A percentile compares a stretch with the other conserved stretches of the same genome.
These are phyloP conservation scores for Menura novaehollandiae DNA, from an alignment of 2,113 vertebrate species.

Conservation along the genomic window DNA sequence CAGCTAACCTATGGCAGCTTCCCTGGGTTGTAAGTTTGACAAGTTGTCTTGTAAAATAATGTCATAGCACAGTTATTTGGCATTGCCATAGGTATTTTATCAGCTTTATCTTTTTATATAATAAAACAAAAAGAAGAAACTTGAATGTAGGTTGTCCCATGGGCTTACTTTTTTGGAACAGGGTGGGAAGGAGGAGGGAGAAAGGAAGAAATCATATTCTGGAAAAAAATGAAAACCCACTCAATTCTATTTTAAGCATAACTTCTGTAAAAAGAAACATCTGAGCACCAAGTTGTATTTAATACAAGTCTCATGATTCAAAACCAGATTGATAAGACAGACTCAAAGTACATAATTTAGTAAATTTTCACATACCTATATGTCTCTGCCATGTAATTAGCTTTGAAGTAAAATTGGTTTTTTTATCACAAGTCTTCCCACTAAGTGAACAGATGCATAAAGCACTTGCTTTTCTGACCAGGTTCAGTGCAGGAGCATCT, in stretches of 20 bases:
- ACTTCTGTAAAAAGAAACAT: conserved; percentile 19
- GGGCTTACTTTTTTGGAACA: conserved; percentile 16
- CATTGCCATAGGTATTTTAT: background rate
- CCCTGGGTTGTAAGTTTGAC: background rate
- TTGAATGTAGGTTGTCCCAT: background rate
- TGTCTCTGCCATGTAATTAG: background rate
- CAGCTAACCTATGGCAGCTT: background rate
- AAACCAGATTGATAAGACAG: background rate
- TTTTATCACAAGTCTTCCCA: background rate
- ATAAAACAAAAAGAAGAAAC: background rate
- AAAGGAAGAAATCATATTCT: conserved; percentile 16
- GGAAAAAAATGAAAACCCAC: conserved; percentile 19
- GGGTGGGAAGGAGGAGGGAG: background rate
- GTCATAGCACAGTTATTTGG: background rate
- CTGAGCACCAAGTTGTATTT: background rate
- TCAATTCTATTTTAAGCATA: conserved; percentile 32
- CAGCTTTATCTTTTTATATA: background rate
- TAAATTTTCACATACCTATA: background rate
- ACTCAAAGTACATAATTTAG: background rate
- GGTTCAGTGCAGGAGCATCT: background rate
- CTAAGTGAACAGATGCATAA: background rate
- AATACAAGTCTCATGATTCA: background rate
- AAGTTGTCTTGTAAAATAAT: conserved; percentile 17
- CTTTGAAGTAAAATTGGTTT: background rate
- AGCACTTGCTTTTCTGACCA: background rate